Conservation (phyloP, 1,140 invertebrate species). For the Drosophila arawakana region DNA sequence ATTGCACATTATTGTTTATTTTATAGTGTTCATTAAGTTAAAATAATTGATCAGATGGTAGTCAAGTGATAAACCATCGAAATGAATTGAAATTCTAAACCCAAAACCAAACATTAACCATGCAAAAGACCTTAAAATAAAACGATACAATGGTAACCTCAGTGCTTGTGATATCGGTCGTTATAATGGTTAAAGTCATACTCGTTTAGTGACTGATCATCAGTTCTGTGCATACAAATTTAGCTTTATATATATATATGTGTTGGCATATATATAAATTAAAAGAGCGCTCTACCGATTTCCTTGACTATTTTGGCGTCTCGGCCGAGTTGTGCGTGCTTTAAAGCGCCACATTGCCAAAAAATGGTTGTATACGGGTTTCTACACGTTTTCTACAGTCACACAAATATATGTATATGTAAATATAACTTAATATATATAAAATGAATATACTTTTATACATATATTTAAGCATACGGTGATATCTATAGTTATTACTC, state of each 20-base stretch:
- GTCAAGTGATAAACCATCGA: background rate
- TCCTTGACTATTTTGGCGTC: conserved; percentile 58
- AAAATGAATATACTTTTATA: conserved; percentile 5
- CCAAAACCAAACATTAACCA: conserved; percentile 23
- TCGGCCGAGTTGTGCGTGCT: conserved; percentile 67
- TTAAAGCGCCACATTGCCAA: conserved; percentile 48
- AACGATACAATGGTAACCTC: conserved; percentile 33
- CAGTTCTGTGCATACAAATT: conserved; percentile 49
- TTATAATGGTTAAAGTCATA: conserved; percentile 15
- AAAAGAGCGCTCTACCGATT: conserved; percentile 39
- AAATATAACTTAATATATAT: conserved; percentile 12
- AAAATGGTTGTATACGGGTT: conserved; percentile 44
- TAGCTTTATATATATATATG: background rate
- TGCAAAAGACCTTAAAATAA: conserved; percentile 35
- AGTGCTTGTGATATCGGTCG: conserved; percentile 12
- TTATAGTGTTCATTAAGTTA: no score
- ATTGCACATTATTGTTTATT: no score
- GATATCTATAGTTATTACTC: conserved; percentile 78
- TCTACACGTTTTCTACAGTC: conserved; percentile 56
- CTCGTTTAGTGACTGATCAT: conserved; percentile 41
- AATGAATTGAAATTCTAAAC: conserved; percentile 31
- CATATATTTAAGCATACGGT: conserved; percentile 16
- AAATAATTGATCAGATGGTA: no score
- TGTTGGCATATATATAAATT: background rate
- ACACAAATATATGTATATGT: background rate